Base-by-base conservation (phyloP, 1,140 invertebrate genomes). In the Heliconius himera region DNA sequence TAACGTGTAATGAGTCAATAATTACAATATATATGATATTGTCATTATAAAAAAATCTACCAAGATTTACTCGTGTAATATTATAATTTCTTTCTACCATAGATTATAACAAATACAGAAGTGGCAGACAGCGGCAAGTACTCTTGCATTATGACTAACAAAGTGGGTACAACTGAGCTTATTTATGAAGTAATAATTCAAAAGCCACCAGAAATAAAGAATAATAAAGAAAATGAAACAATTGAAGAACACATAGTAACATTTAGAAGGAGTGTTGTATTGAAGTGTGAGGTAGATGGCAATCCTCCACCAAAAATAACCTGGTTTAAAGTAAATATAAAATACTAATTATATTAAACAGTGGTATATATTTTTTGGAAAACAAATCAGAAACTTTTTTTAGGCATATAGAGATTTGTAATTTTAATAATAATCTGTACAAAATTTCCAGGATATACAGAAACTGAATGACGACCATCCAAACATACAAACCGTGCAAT, bases 71-170 rank as follows among this genome's bases (percentile, higher is more conserved):
- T 46, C 41, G 41, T 13, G 41, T 20, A n/a, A 56, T 56, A 22
- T 22, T 56, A 8, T 9, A n/a, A 9, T 66, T 46, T 33, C 9
- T 70, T 41, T 29, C 26, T 77, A 16, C 13, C 20, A 18, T 20
- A 78, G 76, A 66, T 73, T 8, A 74, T 81, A 76, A 86, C 89
- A 66, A 89, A 87, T 33, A 89, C 91, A 11, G 83, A 90, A 75
- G 84, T 90, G 29, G 85, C 87, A 8, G 93, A 95, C 83, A 89
- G 87, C 73, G 93, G 94, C 1, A 89, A 90, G 49, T 95, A 95
- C 81, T 90, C 92, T 4, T 95, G 94, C 79, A 85, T 94, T 8
- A 88, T 91, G 80, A 93, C 90, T 0, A 95, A 94, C 84, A 91
- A 90, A 83, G 91, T 94, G 16, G 94, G 94, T 11, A 87, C 88